Percentiles rank a stretch among this genome's conserved stretches.
These are phyloP conservation scores for Takifugu ocellatus DNA, from an alignment of 2,797 vertebrate species.

Conservation along the genomic window DNA sequence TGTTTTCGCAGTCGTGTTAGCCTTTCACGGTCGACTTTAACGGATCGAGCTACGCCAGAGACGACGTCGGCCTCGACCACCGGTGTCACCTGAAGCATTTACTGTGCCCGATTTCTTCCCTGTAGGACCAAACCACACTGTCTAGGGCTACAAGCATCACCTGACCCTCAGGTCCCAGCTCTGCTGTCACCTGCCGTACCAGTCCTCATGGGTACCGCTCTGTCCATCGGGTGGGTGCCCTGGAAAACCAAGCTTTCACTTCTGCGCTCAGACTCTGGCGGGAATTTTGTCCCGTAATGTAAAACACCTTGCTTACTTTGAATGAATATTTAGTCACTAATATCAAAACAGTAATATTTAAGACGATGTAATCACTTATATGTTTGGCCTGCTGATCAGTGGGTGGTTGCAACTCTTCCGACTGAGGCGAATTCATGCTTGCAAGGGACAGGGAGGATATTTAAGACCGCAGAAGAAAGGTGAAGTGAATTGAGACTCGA, in stretches of 20 bases:
- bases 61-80: slow-evolving; percentile 38
- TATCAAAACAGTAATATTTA: slow-evolving; percentile 24
- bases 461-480: slow-evolving; percentile 15
- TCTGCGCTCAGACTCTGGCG: slow-evolving; percentile 2
- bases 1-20: slow-evolving; percentile 17
- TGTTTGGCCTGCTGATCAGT: slow-evolving; percentile 1
- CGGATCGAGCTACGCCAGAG: slow-evolving; percentile 18
- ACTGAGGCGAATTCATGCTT: slow-evolving; percentile 35
- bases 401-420: slow-evolving; percentile 21
- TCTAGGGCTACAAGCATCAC: slow-evolving; percentile 45
- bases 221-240: slow-evolving; percentile 2
- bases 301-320: not conserved
- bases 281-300: not conserved
- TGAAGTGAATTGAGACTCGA: slow-evolving; percentile 25
- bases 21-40: slow-evolving; percentile 6
- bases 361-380: slow-evolving; percentile 7
- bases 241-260: slow-evolving; percentile 26
- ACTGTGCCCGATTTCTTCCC: slow-evolving; percentile 30
- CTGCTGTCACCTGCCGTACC: slow-evolving; percentile 16
- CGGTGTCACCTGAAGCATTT: slow-evolving; percentile 29
- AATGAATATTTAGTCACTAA: slow-evolving; percentile 11
- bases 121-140: slow-evolving; percentile 49
- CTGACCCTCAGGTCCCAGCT: slow-evolving; percentile 29
- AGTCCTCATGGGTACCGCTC: slow-evolving; percentile 7
- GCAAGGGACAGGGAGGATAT: slow-evolving; percentile 48